Evolutionary conservation across 2,113 vertebrate genomes (phyloP), one percentile per base, ranked within the genome.

Genomic region (Ovis canadensis): DNA sequence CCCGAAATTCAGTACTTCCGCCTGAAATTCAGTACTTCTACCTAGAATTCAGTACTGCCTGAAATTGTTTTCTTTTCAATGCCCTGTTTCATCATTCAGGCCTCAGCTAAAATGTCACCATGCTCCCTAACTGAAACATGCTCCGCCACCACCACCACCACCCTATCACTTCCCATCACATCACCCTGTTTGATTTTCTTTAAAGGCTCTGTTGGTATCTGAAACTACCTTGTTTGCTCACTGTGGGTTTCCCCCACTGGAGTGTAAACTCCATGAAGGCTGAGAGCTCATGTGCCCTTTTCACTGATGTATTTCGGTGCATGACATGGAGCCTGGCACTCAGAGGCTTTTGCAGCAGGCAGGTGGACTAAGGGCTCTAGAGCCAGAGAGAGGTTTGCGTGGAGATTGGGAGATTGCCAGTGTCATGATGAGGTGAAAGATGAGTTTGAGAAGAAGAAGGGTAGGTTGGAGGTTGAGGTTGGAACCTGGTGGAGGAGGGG

Each of bases 231-330:
- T n/a, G 23, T 78, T 55, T 55, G 14, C 78, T 82, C 33, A 62
- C 54, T 25, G 15, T 91, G 52, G 33, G 14, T 89, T 93, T 71
- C 7, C 54, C 16, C 14, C 29, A 5, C 52, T 83, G 60, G 57
- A 60, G 71, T 31, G n/a, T 88, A 45, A 31, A 77, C 50, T 83
- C 36, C 45, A 2, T 3, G 33, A 85, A 40, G 64, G 71, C 80
- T 50, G 33, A 31, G 55, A 48, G 48, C 77, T 74, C 11, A 1
- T 67, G 60, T 57, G 29, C 88, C 36, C 71, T 85, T 1, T 88
- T 81, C 1, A 10, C 45, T 45, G 15, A 21, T 54, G 7, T 86
- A 31, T 11, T 48, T 36, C 3, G 5, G 29, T 0, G 0, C 33
- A 14, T 4, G 29, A 45, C 25, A 40, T 55, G 21, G 74, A 21